phyloP scores from a whole-genome alignment of 2,113 vertebrate species.

The Phylloscopus whistleri region DNA sequence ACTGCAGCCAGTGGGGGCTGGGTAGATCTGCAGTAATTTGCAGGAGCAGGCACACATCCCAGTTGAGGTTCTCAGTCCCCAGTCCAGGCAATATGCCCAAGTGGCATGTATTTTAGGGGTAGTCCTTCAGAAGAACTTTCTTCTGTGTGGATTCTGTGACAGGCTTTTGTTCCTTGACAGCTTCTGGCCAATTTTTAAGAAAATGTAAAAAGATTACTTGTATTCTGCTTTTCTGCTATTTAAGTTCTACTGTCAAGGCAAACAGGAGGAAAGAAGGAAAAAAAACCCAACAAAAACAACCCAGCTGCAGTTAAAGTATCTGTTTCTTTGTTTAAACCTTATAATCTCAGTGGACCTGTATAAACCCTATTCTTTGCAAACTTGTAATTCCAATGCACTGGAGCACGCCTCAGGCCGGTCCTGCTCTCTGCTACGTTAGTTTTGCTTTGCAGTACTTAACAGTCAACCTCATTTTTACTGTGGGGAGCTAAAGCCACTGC shows the following conservation, averaged over 20 bases:
- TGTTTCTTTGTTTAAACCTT: background rate
- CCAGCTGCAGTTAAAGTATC: background rate
- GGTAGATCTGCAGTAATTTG: background rate
- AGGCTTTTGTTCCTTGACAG: background rate
- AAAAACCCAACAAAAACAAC: background rate
- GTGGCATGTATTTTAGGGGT: background rate
- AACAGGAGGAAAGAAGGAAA: background rate
- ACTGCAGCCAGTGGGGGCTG: background rate
- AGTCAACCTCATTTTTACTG: background rate
- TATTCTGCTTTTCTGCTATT: background rate
- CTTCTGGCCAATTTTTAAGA: background rate
- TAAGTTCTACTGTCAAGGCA: background rate
- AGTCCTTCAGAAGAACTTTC: background rate
- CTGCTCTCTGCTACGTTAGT: background rate
- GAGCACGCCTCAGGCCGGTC: background rate
- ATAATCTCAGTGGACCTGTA: background rate
- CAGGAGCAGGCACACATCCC: background rate
- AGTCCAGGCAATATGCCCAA: background rate
- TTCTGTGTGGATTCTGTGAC: background rate
- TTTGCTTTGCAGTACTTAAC: background rate
- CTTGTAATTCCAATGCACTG: background rate
- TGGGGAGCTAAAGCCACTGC: background rate
- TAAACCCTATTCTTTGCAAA: background rate
- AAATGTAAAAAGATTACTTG: background rate
- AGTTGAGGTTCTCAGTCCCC: background rate